Conservation (phyloP, 2,888 invertebrate species). For the Eurytoma californica region DNA sequence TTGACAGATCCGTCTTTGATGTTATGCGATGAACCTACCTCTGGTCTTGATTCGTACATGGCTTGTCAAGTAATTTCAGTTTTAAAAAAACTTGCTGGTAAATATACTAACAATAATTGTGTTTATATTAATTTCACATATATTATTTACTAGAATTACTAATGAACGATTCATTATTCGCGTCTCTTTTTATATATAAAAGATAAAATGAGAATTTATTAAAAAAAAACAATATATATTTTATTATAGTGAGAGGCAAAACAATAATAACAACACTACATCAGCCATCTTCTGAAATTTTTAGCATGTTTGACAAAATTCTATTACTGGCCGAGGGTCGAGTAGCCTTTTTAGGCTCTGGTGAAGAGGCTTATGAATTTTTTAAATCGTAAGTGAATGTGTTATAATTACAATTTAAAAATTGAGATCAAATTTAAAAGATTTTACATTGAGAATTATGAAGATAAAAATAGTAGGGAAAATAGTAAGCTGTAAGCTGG, state of each 20-base stretch:
- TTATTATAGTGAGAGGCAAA: conserved; percentile 82
- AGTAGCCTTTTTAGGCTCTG: conserved; percentile 90
- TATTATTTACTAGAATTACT: not conserved
- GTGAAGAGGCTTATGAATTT: conserved; percentile 86
- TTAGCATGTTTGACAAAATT: conserved; percentile 91
- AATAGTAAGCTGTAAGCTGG: no score
- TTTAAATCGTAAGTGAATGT: conserved; percentile 83
- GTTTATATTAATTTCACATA: not conserved
- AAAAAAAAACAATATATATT: conserved; percentile 12
- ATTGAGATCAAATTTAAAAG: no score
- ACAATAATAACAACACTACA: conserved; percentile 95
- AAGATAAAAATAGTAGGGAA: no score
- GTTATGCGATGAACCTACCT: conserved; percentile 98
- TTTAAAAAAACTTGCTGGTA: conserved; percentile 82
- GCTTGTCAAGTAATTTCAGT: conserved; percentile 89
- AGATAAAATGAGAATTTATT: not conserved
- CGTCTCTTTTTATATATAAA: no score
- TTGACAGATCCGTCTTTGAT: conserved; percentile 95
- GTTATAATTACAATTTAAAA: not conserved
- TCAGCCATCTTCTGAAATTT: conserved; percentile 95
- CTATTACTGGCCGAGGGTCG: conserved; percentile 94
- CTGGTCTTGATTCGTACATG: conserved; percentile 97
- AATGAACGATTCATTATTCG: not conserved
- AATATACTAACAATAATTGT: not conserved
- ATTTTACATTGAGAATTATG: no score